phyloP scores from a whole-genome alignment of 2,888 invertebrate genomes.

The Melanostoma scalare region DNA sequence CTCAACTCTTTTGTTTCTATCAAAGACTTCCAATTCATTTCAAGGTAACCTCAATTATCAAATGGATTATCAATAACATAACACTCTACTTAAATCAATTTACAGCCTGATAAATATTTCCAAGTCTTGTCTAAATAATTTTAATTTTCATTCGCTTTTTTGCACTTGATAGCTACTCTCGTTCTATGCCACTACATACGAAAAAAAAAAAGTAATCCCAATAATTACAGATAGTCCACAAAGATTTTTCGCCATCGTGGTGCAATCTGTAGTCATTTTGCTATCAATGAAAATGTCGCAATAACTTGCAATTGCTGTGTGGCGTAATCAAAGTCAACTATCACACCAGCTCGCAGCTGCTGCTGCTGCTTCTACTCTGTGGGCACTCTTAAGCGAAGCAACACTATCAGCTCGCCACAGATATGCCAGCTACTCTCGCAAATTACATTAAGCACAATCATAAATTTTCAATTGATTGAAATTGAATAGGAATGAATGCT shows the following conservation, averaged over 20 bases:
- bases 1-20: too few relatives aligned
- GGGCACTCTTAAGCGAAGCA: conserved; percentile 5
- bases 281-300: conserved; percentile 50
- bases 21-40: too few relatives aligned
- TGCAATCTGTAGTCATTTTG: conserved; percentile 29
- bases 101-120: too few relatives aligned
- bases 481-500: conserved; percentile 61
- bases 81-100: too few relatives aligned
- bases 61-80: too few relatives aligned
- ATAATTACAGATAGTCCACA: too few relatives aligned
- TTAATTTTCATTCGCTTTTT: too few relatives aligned
- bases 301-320: conserved; percentile 58
- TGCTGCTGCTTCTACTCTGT: conserved; percentile 11
- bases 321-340: conserved; percentile 53
- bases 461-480: conserved; percentile 68
- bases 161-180: too few relatives aligned
- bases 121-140: too few relatives aligned
- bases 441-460: conserved; percentile 59
- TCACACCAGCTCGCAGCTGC: conserved; percentile 41
- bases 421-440: conserved; percentile 31
- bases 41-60: too few relatives aligned
- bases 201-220: too few relatives aligned
- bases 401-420: conserved; percentile 38
- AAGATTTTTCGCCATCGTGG: neutral
- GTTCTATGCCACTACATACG: too few relatives aligned